A percentile compares a stretch with the other conserved stretches of the same genome.
phyloP scores from a whole-genome alignment of 30 jellyfish, hydroid and myxozoan species.

The Turritopsis dohrnii region DNA sequence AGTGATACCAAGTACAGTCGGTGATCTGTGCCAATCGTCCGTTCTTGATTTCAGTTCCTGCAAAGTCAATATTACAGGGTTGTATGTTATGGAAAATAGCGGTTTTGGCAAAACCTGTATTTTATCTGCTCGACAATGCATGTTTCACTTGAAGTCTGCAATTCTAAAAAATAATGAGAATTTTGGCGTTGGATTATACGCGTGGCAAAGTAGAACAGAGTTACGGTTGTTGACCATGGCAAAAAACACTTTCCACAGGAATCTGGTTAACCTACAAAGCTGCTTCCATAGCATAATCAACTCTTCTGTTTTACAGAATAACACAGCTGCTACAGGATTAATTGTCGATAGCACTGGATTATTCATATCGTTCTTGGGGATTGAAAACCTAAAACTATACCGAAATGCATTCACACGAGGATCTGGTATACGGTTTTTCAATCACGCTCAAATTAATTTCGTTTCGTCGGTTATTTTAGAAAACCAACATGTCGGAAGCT shows the following conservation, averaged over 20 bases:
- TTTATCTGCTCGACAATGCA: background rate
- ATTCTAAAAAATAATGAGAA: background rate
- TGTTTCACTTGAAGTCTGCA: background rate
- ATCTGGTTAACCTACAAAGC: background rate
- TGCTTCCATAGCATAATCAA: background rate
- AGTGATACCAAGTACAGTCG: background rate
- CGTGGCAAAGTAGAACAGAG: background rate
- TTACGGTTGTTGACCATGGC: background rate
- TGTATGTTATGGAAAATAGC: background rate
- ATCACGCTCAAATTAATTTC: background rate
- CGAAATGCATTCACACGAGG: background rate
- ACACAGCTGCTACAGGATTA: background rate
- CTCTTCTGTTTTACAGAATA: background rate
- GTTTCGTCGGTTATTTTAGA: background rate
- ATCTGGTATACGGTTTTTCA: background rate
- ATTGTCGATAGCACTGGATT: background rate
- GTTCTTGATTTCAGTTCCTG: background rate
- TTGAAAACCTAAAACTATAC: background rate
- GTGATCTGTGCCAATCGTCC: background rate
- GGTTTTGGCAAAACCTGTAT: background rate
- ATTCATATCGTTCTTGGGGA: background rate
- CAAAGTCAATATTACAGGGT: background rate
- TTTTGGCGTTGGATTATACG: background rate
- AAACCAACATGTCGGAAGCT: background rate
- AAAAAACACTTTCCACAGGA: background rate